Conservation (phyloP, 37 sponge, comb jelly and placozoan genomes). For the Cliona cf. orientalis region DNA sequence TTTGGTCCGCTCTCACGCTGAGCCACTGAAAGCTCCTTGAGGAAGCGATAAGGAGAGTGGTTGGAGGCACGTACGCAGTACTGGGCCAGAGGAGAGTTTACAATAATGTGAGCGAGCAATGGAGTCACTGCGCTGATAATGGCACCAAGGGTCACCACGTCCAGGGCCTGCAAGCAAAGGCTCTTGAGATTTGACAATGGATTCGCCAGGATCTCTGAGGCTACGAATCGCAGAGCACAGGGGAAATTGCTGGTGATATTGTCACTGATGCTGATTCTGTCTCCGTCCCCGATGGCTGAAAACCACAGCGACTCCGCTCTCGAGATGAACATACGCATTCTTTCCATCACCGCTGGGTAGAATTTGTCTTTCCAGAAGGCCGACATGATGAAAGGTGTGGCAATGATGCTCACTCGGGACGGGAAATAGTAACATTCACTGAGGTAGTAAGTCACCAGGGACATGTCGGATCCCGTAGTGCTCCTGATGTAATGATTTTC, state of each 20-base stretch:
- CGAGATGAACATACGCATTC: slow-evolving; percentile 4
- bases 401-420: background rate
- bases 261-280: too few species aligned
- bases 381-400: slow-evolving; percentile 1
- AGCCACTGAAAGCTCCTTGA: slow-evolving; percentile 12
- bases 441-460: background rate
- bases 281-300: background rate
- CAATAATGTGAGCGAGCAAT: too few species aligned
- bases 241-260: too few species aligned
- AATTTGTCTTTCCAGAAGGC: slow-evolving; percentile 14
- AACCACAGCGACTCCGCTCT: slow-evolving; percentile 18
- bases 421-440: slow-evolving; percentile 18
- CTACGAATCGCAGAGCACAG: too few species aligned
- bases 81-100: too few species aligned
- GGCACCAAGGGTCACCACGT: too few species aligned
- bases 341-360: slow-evolving; percentile 1
- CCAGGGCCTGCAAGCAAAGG: too few species aligned
- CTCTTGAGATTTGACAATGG: too few species aligned
- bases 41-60: slow-evolving; percentile 13
- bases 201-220: too few species aligned
- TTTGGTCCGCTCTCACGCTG: too few species aligned
- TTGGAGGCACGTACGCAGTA: slow-evolving; percentile 12
- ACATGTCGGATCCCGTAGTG: too few species aligned
- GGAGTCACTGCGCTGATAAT: too few species aligned
- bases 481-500: slow-evolving; percentile 9